These are phyloP conservation scores for Antechinus flavipes DNA, from an alignment of 2,113 vertebrate species.

Conservation along the genomic window DNA sequence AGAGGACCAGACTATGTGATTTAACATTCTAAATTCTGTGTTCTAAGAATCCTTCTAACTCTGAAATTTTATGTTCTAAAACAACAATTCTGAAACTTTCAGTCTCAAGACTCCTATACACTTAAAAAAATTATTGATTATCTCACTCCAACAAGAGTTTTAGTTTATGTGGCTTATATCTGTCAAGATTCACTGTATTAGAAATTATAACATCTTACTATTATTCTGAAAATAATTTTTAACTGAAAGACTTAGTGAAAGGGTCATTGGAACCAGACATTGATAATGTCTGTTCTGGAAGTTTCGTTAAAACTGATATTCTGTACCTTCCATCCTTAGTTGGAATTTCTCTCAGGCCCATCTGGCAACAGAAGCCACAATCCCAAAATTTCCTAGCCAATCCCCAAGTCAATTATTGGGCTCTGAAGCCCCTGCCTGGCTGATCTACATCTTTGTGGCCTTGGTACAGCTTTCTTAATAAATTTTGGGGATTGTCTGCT, in stretches of 20 bases:
- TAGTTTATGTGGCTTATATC: neutral
- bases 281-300: neutral
- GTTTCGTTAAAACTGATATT: neutral
- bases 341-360: neutral
- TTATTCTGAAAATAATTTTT: neutral
- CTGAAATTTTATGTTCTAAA: neutral
- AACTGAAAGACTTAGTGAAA: neutral
- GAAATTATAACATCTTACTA: neutral
- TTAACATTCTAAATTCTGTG: neutral
- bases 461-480: neutral
- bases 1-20: neutral
- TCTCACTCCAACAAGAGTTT: neutral
- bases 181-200: neutral
- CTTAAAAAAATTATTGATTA: neutral
- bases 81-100: neutral
- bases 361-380: neutral
- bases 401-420: neutral
- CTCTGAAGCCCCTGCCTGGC: neutral
- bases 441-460: neutral
- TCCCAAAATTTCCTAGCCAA: neutral
- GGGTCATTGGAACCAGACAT: neutral
- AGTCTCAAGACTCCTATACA: neutral
- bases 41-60: neutral
- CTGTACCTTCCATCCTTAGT: neutral
- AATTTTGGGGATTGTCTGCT: slow-evolving; percentile 14